phyloP scores from a whole-genome alignment of 2,888 invertebrate species.

The Koerneria pararmatus region DNA sequence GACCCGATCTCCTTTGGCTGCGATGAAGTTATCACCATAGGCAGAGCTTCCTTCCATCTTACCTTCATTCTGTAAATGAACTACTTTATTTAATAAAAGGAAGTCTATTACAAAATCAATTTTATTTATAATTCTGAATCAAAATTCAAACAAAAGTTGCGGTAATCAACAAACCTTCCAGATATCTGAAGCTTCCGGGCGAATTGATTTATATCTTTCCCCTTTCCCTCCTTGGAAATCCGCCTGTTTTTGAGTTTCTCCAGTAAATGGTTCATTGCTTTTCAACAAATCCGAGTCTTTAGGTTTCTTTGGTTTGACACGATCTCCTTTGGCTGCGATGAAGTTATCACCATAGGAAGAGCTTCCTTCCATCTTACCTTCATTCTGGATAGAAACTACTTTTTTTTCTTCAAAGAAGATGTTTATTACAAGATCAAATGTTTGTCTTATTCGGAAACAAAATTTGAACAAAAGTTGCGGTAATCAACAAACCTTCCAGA shows the following conservation, averaged over 20 bases:
- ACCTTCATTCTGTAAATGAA: conserved; percentile 22
- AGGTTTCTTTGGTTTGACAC: conserved; percentile 32
- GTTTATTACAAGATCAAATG: no score
- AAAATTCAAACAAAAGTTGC: not conserved
- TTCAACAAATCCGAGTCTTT: conserved; percentile 38
- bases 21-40: conserved; percentile 27
- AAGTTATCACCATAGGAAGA: conserved; percentile 18
- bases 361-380: conserved; percentile 22
- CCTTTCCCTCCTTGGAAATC: conserved; percentile 34
- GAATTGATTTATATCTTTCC: conserved; percentile 26
- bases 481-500: no score
- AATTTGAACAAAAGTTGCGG: no score
- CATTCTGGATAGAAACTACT: no score
- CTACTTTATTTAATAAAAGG: not conserved
- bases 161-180: conserved; percentile 29
- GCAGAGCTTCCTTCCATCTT: conserved; percentile 25
- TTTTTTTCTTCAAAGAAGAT: no score
- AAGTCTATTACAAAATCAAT: not conserved
- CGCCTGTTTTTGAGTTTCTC: conserved; percentile 28
- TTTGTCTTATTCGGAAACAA: no score
- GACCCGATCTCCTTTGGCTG: conserved; percentile 27
- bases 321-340: conserved; percentile 29
- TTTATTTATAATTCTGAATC: not conserved
- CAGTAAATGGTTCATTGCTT: conserved; percentile 33
- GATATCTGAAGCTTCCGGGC: conserved; percentile 17